Conservation (phyloP, 2,888 invertebrate genomes). For the Protophormia terraenovae region DNA sequence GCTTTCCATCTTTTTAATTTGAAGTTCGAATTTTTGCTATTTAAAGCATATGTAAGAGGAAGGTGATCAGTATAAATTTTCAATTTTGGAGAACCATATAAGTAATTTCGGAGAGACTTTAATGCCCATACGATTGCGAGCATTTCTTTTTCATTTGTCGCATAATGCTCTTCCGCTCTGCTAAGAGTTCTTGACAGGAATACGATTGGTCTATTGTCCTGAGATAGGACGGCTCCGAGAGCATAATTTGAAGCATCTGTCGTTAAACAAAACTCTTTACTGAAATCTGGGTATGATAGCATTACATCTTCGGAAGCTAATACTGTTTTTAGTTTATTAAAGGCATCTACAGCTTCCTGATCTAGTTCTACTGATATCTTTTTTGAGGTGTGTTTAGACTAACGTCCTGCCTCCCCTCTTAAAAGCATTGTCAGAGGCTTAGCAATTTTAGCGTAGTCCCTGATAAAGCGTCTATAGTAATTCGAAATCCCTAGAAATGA, state of each 20-base stretch:
- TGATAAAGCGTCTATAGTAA: background rate
- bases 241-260: background rate
- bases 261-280: background rate
- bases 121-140: background rate
- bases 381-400: background rate
- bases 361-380: background rate
- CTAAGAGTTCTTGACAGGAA: background rate
- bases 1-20: background rate
- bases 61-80: slow-evolving; percentile 1
- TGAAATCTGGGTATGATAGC: background rate
- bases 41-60: background rate
- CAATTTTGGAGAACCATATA: background rate
- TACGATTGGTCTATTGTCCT: background rate
- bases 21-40: background rate
- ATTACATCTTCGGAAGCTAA: background rate
- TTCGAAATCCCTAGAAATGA: background rate
- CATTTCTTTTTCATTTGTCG: background rate
- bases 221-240: background rate
- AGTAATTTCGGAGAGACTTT: background rate
- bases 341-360: background rate
- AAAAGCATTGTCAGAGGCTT: background rate
- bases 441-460: background rate
- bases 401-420: background rate
- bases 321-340: background rate
- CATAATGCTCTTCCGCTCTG: background rate